A percentile compares a stretch with the other conserved stretches of the same genome.
phyloP scores from a whole-genome alignment of 2,113 vertebrate species.

The Alectura lathami region DNA sequence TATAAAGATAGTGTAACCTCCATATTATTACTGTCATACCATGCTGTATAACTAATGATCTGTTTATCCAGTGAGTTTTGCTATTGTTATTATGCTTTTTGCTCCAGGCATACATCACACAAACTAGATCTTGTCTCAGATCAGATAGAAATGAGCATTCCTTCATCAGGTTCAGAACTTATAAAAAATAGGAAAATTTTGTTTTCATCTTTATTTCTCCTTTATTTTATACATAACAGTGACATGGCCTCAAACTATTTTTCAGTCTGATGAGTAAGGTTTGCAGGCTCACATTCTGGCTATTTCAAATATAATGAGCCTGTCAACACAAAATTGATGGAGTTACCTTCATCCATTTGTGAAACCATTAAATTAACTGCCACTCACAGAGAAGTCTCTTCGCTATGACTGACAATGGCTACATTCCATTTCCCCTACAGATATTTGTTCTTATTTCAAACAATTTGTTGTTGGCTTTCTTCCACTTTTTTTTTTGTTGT shows the following conservation, averaged over 20 bases:
- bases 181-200: neutral
- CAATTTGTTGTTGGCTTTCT: neutral
- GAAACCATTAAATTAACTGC: constrained; percentile 27
- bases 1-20: neutral
- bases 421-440: neutral
- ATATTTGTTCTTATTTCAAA: neutral
- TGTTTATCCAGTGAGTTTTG: neutral
- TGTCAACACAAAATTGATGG: constrained; percentile 24
- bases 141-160: neutral
- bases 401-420: neutral
- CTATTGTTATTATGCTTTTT: neutral
- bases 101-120: neutral
- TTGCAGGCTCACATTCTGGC: neutral
- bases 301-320: neutral
- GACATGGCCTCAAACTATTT: neutral
- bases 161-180: neutral
- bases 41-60: neutral
- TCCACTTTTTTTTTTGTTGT: neutral
- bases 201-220: neutral
- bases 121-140: neutral
- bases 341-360: neutral
- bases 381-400: neutral
- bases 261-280: neutral
- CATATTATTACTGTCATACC: neutral
- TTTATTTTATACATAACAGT: neutral